A percentile compares a stretch with the other conserved stretches of the same genome.
Evolutionary conservation across 2,113 vertebrate genomes (phyloP).

Genomic region (Rousettus leschenaultii): DNA sequence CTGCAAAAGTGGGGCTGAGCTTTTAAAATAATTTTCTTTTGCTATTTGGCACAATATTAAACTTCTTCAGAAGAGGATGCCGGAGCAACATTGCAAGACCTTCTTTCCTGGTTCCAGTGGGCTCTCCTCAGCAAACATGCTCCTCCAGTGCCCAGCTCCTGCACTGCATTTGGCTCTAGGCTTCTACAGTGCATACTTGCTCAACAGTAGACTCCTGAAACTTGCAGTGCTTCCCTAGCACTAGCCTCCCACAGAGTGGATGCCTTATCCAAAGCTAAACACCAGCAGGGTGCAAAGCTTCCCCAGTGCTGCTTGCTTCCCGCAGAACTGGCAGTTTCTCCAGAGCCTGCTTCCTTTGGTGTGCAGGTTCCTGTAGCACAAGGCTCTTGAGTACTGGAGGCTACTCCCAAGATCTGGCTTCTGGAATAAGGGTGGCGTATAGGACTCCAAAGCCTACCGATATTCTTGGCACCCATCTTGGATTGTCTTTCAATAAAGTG

Average conservation of each 20-base stretch:
- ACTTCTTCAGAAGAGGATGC: background rate
- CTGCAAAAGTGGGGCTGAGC: background rate
- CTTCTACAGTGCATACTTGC: background rate
- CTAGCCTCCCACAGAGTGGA: background rate
- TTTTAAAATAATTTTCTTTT: background rate
- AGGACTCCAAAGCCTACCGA: background rate
- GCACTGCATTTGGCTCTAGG: background rate
- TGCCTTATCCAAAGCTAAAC: background rate
- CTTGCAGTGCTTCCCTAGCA: background rate
- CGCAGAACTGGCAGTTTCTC: background rate
- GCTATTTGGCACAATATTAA: background rate
- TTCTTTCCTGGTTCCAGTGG: background rate
- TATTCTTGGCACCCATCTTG: background rate
- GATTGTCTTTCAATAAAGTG: background rate
- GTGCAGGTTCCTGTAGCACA: fast-evolving
- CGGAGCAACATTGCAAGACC: background rate
- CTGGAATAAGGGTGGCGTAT: background rate
- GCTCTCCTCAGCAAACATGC: background rate
- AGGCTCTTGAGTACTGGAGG: background rate
- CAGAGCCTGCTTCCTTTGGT: background rate
- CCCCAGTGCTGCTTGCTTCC: background rate
- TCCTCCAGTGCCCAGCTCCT: background rate
- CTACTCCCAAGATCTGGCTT: background rate
- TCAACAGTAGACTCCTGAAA: background rate
- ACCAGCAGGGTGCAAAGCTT: background rate